Base-by-base conservation (phyloP, 2,888 invertebrate genomes). In the Tenthredo scrophulariae region DNA sequence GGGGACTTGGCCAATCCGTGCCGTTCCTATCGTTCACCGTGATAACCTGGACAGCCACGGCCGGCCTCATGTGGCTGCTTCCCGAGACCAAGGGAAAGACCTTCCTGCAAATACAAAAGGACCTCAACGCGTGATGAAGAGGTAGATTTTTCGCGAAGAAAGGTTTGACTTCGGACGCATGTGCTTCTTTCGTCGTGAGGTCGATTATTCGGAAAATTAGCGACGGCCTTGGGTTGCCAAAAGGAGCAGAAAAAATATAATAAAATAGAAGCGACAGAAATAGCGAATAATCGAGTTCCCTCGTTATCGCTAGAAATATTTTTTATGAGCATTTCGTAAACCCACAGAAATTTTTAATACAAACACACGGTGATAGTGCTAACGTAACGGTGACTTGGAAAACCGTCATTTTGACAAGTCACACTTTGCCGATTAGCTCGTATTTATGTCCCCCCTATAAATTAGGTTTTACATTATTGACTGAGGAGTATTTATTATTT, bases 21-120 rank as follows among this genome's bases (percentile, higher is more conserved):
- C 89, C 89, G 0, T 91, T 90, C n/a, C 43, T 90, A 1, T 82
- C 43, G 0, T 90, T 89, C 74, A 86, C 84, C n/a, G 46, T 87
- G 0, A 33, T 88, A 18, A 84, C 88, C 1, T 88, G 87, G 84
- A 0, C 83, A 13, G 84, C 86, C 26, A 90, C 89, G 0, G 50
- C 18, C 0, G 0, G 86, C 5, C 84, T 90, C 5, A 58, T 88
- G 1, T 77, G 67, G 13, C 85, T 91, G 10, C 86, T 88, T 2
- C 90, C 90, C 5, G 91, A 91, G 83, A 91, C 90, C 4, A 91
- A 89, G 84, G 91, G 91, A n/a, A 91, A 90, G 85, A 89, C 87
- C 0, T 89, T 91, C 29, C 58, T 87, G 7, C 88, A 91, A 83
- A 91, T 91, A 72, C 91, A 91, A 82, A 87, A 86, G 84, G 83